phyloP scores from a whole-genome alignment of 2,888 invertebrate genomes.

The Dasypogon diadema region DNA sequence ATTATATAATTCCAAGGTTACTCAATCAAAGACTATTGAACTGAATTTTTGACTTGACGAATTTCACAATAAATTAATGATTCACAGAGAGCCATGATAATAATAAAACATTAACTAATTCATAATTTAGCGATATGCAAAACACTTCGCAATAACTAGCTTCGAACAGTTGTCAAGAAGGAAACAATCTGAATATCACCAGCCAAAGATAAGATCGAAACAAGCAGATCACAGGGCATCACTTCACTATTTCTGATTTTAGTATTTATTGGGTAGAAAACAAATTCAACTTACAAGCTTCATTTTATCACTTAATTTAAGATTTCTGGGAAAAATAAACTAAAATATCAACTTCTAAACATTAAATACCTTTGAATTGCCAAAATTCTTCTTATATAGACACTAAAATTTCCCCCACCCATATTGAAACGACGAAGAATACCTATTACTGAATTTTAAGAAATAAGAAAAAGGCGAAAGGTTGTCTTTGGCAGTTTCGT shows the following conservation, averaged over 20 bases:
- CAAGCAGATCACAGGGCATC: background rate
- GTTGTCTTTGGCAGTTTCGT: background rate
- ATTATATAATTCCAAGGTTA: too few species aligned
- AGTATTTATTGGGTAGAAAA: background rate
- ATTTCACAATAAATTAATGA: background rate
- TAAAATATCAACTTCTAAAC: background rate
- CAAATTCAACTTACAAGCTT: conserved; percentile 7
- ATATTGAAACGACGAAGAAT: background rate
- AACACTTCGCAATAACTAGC: background rate
- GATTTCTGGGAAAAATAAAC: background rate
- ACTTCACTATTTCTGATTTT: background rate
- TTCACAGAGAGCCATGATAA: background rate
- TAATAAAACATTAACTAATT: background rate
- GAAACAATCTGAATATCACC: background rate
- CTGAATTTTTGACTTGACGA: background rate
- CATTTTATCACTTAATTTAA: background rate
- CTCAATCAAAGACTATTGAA: too few species aligned
- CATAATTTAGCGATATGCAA: background rate
- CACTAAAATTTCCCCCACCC: background rate
- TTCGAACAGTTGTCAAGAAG: background rate
- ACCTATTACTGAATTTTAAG: background rate
- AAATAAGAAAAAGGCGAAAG: background rate
- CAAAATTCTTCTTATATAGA: background rate
- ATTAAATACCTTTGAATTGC: background rate
- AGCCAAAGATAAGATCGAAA: background rate